Evolutionary conservation across 2,888 invertebrate genomes (phyloP).

Genomic region (Caenorhabditis doughertyi): DNA sequence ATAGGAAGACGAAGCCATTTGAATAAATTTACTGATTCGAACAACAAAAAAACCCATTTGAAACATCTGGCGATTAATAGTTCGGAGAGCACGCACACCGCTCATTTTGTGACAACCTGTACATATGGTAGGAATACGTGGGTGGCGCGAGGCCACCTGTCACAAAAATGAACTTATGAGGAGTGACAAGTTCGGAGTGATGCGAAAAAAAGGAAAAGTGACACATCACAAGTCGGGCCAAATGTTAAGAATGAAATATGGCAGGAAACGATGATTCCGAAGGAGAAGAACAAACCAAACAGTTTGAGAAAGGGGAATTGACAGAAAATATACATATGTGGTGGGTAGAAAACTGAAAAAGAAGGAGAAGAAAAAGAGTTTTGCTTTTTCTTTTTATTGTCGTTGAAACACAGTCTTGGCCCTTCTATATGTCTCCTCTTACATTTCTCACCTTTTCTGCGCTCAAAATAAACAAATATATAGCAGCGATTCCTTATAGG

Average conservation of each 20-base stretch:
- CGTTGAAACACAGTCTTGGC: conserved; percentile 45
- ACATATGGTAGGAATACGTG: conserved; percentile 19
- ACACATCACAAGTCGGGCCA: conserved; percentile 7
- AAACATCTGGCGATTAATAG: conserved; percentile 11
- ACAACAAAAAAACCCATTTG: background rate
- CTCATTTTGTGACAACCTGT: conserved; percentile 8
- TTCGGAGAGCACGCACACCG: background rate
- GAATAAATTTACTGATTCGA: background rate
- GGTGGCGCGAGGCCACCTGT: conserved; percentile 28
- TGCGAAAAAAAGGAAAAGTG: conserved; percentile 21
- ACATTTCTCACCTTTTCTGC: background rate
- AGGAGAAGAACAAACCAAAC: background rate
- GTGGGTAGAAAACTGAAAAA: background rate
- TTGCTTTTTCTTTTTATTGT: conserved; percentile 40
- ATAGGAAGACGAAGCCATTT: background rate
- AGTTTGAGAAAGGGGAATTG: background rate
- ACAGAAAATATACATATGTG: background rate
- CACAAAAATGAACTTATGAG: conserved; percentile 40
- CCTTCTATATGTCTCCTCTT: conserved; percentile 31
- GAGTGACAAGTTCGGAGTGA: conserved; percentile 40
- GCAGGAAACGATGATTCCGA: conserved; percentile 1
- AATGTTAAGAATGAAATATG: background rate
- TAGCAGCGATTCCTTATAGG: conserved; percentile 46
- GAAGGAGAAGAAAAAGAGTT: conserved; percentile 18
- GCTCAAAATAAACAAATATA: conserved; percentile 58